Percentiles rank a stretch among this genome's conserved stretches.
Conservation (phyloP, 2,888 invertebrate species). For the Chloromyia formosa region DNA sequence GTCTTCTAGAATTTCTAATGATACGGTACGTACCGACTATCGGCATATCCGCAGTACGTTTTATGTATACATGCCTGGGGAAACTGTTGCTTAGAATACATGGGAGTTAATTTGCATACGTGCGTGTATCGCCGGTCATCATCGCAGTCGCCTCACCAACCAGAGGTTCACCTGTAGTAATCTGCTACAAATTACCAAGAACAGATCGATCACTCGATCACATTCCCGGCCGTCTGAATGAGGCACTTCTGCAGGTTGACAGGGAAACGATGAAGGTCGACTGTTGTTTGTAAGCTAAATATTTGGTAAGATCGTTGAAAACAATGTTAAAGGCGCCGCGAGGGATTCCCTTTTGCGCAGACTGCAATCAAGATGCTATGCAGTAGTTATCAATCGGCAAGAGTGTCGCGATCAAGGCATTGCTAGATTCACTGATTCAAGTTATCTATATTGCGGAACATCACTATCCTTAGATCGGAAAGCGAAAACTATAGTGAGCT, state of each 20-base stretch:
- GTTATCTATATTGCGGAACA: too few species aligned
- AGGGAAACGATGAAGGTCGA: conserved; percentile 25
- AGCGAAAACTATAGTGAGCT: too few species aligned
- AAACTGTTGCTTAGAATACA: background rate
- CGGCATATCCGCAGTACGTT: background rate
- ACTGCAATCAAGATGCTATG: too few species aligned
- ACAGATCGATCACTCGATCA: conserved; percentile 23
- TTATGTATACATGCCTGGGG: too few species aligned
- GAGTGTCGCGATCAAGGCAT: too few species aligned
- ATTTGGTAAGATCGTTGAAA: conserved; percentile 17
- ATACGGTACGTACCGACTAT: conserved; percentile 11
- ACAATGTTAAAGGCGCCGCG: conserved; percentile 18
- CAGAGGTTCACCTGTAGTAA: background rate
- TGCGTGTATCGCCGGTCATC: conserved; percentile 5
- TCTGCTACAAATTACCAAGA: background rate
- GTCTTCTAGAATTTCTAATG: conserved; percentile 27
- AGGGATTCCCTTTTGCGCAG: background rate
- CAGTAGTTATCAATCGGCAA: too few species aligned
- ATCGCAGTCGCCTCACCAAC: background rate
- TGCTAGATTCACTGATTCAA: too few species aligned
- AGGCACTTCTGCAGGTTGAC: conserved; percentile 22
- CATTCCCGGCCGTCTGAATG: background rate
- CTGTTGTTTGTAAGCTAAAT: background rate
- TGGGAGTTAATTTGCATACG: conserved; percentile 30
- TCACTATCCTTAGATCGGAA: too few species aligned